These are phyloP conservation scores for Myiothlypis coronata DNA, from an alignment of 2,797 vertebrate genomes.

Conservation along the genomic window DNA sequence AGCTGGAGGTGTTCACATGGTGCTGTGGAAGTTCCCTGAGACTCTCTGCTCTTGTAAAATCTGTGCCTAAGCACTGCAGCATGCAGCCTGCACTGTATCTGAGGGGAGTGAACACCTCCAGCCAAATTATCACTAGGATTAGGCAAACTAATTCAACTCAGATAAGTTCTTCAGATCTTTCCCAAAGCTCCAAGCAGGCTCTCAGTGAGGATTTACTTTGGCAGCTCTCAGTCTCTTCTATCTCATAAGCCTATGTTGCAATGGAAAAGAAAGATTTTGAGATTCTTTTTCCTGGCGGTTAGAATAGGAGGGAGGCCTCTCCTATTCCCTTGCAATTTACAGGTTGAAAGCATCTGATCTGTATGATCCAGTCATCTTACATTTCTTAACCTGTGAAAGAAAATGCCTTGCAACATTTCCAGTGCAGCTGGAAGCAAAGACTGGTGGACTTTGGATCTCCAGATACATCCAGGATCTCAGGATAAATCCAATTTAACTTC, in stretches of 20 bases:
- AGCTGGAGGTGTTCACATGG: neutral
- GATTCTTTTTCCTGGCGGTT: constrained; percentile 34
- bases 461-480: neutral
- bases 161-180: constrained; percentile 19
- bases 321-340: neutral
- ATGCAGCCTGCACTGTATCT: neutral
- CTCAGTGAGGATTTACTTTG: constrained; percentile 15
- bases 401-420: neutral
- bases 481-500: neutral
- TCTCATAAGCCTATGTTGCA: neutral
- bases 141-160: neutral
- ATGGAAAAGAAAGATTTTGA: constrained; percentile 31
- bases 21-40: neutral
- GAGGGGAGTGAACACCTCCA: neutral
- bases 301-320: neutral
- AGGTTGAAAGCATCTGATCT: constrained; percentile 26
- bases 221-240: constrained; percentile 1
- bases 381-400: neutral
- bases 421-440: neutral
- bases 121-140: constrained; percentile 12
- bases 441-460: neutral
- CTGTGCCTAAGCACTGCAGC: neutral
- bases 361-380: neutral
- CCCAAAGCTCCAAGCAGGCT: neutral
- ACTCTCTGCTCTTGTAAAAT: neutral